phyloP scores from a whole-genome alignment of 1,140 invertebrate species.

The Lanistes nyassanus region DNA sequence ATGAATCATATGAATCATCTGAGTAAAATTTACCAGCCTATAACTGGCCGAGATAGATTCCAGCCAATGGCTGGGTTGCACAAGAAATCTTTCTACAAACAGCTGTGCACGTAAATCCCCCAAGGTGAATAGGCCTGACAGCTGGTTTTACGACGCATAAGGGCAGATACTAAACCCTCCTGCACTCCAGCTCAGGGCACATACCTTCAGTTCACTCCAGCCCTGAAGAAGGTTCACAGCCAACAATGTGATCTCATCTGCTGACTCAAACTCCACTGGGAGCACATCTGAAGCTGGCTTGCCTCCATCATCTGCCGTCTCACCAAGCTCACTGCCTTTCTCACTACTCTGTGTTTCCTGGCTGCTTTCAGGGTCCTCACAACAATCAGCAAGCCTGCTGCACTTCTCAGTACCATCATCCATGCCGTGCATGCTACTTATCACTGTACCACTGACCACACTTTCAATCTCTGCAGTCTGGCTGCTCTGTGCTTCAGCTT shows the following conservation, averaged over 20 bases:
- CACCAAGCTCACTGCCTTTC: neutral
- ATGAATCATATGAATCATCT: too few species aligned
- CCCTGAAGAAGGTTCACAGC: conserved; percentile 76
- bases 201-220: conserved; percentile 81
- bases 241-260: conserved; percentile 57
- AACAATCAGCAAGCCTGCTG: conserved; percentile 8
- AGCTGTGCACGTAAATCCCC: too few species aligned
- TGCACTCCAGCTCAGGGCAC: neutral
- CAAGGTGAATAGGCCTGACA: too few species aligned
- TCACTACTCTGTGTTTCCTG: neutral
- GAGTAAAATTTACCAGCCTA: too few species aligned
- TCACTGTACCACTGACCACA: conserved; percentile 9
- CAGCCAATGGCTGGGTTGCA: too few species aligned
- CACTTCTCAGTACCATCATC: conserved; percentile 12
- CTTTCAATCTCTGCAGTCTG: neutral
- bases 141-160: neutral
- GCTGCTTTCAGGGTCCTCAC: conserved; percentile 15
- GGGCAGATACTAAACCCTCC: neutral
- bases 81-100: too few species aligned
- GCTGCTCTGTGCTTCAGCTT: too few species aligned
- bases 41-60: too few species aligned
- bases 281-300: conserved; percentile 12
- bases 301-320: neutral
- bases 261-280: conserved; percentile 17
- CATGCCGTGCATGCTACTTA: neutral